Evolutionary conservation across 2,797 vertebrate genomes (phyloP), one percentile per base, ranked within the genome.

Genomic region (Rhinophrynus dorsalis): DNA sequence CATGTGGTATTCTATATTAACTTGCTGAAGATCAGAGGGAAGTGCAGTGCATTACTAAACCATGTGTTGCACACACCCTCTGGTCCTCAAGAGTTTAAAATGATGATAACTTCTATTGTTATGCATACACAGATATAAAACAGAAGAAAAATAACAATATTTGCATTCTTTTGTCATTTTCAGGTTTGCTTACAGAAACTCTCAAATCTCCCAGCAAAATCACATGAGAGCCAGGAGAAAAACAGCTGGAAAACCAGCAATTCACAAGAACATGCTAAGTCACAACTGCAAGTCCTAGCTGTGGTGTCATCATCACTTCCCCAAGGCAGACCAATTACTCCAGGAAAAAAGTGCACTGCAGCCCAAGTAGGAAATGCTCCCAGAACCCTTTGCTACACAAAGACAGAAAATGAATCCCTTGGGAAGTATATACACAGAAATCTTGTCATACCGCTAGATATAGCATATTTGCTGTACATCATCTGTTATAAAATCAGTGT

Each of bases 231-330:
- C 8, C 24, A 0, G 21, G 1, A 45, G 24, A 51, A 24, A 27
- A 5, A 1, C 51, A 29, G 21, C 24, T 57, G 58, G 47, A 27
- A 15, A 18, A 3, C 6, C 1, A 26, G 54, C 32, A 55, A 52
- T 54, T 21, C 5, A 13, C 7, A 68, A 9, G 17, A 58, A 70
- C 10, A 29, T 62, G 68, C 12, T 23, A 10, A 44, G 73, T 76
- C 65, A 51, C 72, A 81, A 77, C 68, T 58, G 84, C 67, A 81
- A 84, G 71, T 81, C 63, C 37, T 48, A 29, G 68, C 52, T 63
- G 42, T 32, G 68, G 83, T 91, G 90, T 89, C 89, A 91, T 90
- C 90, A 91, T 81, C 78, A 20, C 75, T 78, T 83, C 81, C 82
- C 50, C 1, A 2, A 81, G 84, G 82, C 60, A 74, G 65, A 68